Conservation (phyloP, 2,113 vertebrate genomes). For the Capricornis sumatraensis region DNA sequence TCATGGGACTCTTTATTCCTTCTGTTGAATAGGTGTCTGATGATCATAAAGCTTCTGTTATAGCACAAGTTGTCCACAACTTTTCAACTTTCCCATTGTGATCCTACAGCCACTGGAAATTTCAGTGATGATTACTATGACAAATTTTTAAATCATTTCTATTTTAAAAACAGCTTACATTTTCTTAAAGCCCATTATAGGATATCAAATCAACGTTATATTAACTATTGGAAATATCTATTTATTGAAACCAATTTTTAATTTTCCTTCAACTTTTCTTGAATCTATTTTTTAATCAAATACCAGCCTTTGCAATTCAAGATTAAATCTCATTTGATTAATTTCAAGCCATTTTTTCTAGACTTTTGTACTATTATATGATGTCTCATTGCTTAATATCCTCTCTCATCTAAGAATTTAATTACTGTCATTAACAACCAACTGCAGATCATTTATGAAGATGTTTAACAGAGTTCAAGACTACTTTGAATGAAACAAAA, state of each 20-base stretch:
- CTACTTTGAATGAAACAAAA: constrained; percentile 20
- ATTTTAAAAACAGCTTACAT: neutral
- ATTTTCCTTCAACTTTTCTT: constrained; percentile 63
- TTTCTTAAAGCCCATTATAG: neutral
- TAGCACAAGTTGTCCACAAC: neutral
- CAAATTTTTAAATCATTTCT: neutral
- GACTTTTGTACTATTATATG: constrained; percentile 49
- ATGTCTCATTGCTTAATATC: constrained; percentile 42
- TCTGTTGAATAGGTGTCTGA: neutral
- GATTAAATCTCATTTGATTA: constrained; percentile 71
- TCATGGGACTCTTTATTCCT: neutral
- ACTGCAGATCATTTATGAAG: constrained; percentile 43
- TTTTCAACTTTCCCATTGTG: neutral
- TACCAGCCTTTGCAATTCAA: constrained; percentile 42
- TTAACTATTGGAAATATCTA: constrained; percentile 39
- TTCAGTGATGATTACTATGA: neutral
- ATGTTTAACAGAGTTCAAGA: constrained; percentile 44
- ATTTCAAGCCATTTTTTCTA: constrained; percentile 43
- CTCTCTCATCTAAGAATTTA: constrained; percentile 57
- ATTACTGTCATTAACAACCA: constrained; percentile 59
- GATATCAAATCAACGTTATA: constrained; percentile 51
- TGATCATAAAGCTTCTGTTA: neutral
- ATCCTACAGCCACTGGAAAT: neutral
- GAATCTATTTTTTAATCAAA: constrained; percentile 70
- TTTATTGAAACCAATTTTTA: constrained; percentile 66